Evolutionary conservation across 92 coral and sea anemone genomes (phyloP).

Genomic region (Phenganax marumi): DNA sequence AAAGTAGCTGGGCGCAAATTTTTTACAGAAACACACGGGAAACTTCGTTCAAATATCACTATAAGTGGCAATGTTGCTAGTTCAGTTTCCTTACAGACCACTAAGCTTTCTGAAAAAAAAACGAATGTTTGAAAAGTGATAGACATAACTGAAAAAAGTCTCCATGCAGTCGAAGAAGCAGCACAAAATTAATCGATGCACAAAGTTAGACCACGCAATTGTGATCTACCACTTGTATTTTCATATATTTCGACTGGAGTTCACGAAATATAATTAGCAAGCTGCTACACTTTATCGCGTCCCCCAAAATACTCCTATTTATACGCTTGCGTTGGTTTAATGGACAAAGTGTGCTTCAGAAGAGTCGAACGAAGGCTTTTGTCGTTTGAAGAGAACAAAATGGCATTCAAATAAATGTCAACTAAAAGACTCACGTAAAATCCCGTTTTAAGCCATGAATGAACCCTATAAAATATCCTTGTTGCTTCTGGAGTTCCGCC

Average conservation of each 20-base stretch:
- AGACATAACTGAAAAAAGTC: neutral
- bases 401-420: neutral
- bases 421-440: conserved; percentile 62
- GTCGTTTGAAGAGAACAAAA: neutral
- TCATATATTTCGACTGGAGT: no score
- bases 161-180: neutral
- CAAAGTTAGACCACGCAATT: no score
- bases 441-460: conserved; percentile 86
- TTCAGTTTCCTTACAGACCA: no score
- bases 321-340: neutral
- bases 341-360: neutral
- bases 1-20: neutral
- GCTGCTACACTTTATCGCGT: no score
- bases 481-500: conserved; percentile 94
- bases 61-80: no score
- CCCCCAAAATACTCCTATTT: neutral
- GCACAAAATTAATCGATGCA: no score
- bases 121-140: no score
- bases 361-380: neutral
- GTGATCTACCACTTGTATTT: no score
- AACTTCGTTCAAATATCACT: no score
- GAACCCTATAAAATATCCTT: conserved; percentile 87
- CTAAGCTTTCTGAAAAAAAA: no score
- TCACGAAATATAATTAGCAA: no score
- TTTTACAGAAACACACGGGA: neutral